A percentile compares a stretch with the other conserved stretches of the same genome.
Evolutionary conservation across 2,888 invertebrate genomes (phyloP).

Genomic region (Apodemia mormo): DNA sequence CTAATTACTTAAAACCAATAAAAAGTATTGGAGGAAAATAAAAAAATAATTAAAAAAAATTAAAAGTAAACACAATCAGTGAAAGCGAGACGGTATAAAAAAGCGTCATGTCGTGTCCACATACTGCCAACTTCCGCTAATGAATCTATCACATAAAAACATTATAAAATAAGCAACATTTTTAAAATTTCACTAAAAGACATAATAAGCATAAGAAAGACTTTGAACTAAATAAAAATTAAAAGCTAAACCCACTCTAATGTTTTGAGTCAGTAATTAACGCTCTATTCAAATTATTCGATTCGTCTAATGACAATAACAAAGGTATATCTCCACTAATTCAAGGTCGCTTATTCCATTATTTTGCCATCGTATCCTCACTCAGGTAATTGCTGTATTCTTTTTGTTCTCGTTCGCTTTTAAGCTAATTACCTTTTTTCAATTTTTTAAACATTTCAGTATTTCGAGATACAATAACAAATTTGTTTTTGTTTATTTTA

Average conservation of each 20-base stretch:
- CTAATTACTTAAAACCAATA: too few species aligned
- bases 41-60: too few species aligned
- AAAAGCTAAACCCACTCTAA: neutral
- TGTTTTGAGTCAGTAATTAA: constrained; percentile 1
- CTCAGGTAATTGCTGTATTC: neutral
- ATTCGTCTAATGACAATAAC: constrained; percentile 12
- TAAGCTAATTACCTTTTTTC: neutral
- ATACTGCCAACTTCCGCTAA: too few species aligned
- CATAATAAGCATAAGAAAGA: too few species aligned
- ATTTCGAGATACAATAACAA: neutral
- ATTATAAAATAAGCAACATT: too few species aligned
- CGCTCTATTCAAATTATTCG: neutral
- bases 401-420: neutral
- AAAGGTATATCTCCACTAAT: neutral
- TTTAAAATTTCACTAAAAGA: too few species aligned
- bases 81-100: too few species aligned
- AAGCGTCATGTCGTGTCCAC: too few species aligned
- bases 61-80: too few species aligned
- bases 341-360: constrained; percentile 6
- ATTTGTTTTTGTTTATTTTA: neutral
- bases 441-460: neutral
- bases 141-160: too few species aligned
- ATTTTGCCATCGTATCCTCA: neutral
- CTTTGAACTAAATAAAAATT: too few species aligned
- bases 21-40: too few species aligned